phyloP scores from a whole-genome alignment of 2,113 vertebrate genomes.

The Poicephalus meyeri region DNA sequence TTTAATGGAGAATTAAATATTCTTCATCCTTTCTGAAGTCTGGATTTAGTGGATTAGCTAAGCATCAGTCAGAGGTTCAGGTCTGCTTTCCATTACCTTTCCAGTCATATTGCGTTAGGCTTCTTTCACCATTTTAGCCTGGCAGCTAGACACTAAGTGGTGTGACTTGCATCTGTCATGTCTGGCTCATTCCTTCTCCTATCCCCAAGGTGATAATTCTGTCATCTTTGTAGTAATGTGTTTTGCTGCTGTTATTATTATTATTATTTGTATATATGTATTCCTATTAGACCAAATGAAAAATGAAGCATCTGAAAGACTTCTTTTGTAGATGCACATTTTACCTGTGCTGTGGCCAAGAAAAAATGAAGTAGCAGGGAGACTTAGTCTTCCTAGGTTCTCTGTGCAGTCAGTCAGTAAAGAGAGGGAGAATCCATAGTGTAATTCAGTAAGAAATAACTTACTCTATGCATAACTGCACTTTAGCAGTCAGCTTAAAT shows the following conservation, averaged over 20 bases:
- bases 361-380: not conserved
- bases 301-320: not conserved
- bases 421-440: not conserved
- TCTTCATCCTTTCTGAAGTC: not conserved
- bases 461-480: not conserved
- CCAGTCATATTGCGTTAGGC: not conserved
- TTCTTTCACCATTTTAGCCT: not conserved
- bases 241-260: not conserved
- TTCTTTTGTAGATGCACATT: not conserved
- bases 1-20: conserved; percentile 24
- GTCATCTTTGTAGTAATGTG: not conserved
- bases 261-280: not conserved
- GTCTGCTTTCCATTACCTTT: conserved; percentile 14
- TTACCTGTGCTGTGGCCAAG: not conserved
- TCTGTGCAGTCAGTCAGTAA: not conserved
- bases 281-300: not conserved
- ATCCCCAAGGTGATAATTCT: conserved; percentile 18
- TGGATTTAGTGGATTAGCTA: not conserved
- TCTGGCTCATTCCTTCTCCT: conserved; percentile 16
- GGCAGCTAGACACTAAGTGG: not conserved
- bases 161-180: not conserved
- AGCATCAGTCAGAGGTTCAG: not conserved
- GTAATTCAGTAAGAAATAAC: not conserved
- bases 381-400: not conserved
- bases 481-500: not conserved